Evolutionary conservation across 2,113 vertebrate species (phyloP), one percentile per base, ranked within the genome.

Genomic region (Entelurus aequoreus): DNA sequence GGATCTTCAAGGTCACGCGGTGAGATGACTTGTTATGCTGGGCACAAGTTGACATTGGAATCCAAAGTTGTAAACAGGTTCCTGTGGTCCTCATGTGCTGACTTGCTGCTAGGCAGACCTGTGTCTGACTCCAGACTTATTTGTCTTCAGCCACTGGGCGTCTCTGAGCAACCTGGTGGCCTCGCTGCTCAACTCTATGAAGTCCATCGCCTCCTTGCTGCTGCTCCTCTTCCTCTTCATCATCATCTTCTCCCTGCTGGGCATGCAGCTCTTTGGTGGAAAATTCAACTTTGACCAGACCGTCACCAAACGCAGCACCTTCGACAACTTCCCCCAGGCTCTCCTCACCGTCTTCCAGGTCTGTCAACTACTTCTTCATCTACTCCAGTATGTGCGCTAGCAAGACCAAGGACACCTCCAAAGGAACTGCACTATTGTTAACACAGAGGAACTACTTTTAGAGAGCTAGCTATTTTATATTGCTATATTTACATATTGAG

Each of bases 221-320:
- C 91, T 99, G 71, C 91, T 99, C 82, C 94, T 99, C 83, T 99
- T 99, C 89, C 96, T 99, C 89, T 99, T 99, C 93, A 98, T 99
- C 85, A 98, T 99, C 84, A 99, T 99, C 86, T 99, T 99, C 89
- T 96, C 96, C 57, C 87, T 99, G 87, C 94, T 99, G 35, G 97
- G 97, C 82, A 99, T 99, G 96, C 96, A 99, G 87, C 93, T 99
- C 49, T 99, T 99, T 54, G 97, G 96, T 8, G 97, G 97, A 60
- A 99, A 98, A 88, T 99, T 99, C 86, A 99, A 98, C 90, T 99
- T 99, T 68, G 96, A 99, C 42, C 96, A 99, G 89, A 97, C 94
- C 0, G 92, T 97, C 68, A 98, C 95, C 77, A 98, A 98, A 86
- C 87, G 96, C 82, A 98, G 95, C 92, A 98, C 95, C 50, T 99